Base-by-base conservation (phyloP, 2,797 vertebrate species). In the Urophycis tenuis region DNA sequence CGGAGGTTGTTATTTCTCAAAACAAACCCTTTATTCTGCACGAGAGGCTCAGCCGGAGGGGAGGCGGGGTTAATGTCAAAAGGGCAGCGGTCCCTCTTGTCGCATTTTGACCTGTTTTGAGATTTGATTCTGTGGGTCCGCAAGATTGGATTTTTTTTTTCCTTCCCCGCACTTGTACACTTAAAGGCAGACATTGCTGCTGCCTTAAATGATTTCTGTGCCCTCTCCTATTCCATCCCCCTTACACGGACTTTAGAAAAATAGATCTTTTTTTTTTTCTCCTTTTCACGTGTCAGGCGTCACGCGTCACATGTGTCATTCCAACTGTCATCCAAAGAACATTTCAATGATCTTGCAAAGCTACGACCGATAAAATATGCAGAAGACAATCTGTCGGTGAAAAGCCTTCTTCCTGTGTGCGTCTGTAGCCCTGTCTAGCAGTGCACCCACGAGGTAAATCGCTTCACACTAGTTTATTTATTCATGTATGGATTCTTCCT, bases 91-190 rank as follows among this genome's bases (percentile, higher is more conserved):
- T 73, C 35, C n/a, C 35, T 3, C 17, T n/a, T 73, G 33, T 41
- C 33, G 35, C 14, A n/a, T 14, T 29, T 72, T 19, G 29, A 41
- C 36, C 34, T 73, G 72, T 25, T 35, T 73, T 41, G 33, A 35
- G 19, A 36, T 41, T 73, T 73, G 34, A 29, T 29, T 41, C 33
- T 34, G 15, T 22, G 72, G 36, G 25, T n/a, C 35, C 35, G 11
- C 25, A 39, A 73, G 36, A 73, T 73, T 73, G 72, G 35, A 41
- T 73, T 41, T 41, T 41, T 17, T 9, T 74, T n/a, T 32, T n/a
- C n/a, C n/a, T n/a, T n/a, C n/a, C n/a, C 11, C 34, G 32, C 32
- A 9, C 30, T 25, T 39, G 74, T 1, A 30, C 29, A 70, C 12
- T 31, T 70, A 14, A 30, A 30, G 25, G 77, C 33, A 25, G 22